Percentiles rank a stretch among this genome's conserved stretches.
Conservation (phyloP, 2,113 vertebrate genomes). For the Tonatia bakeri region DNA sequence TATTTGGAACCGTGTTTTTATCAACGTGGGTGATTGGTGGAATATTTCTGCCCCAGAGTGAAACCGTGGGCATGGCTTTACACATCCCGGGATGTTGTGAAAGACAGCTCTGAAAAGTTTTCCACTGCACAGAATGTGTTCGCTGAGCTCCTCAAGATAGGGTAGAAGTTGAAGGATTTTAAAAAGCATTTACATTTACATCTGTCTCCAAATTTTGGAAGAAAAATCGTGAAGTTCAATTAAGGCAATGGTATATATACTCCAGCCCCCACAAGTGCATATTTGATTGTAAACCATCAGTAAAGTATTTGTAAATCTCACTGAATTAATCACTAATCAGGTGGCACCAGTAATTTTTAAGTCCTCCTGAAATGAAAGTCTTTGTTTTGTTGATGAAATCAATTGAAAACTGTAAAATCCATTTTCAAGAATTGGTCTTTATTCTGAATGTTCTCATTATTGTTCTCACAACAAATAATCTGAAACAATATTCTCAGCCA, state of each 20-base stretch:
- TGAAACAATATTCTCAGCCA: slow-evolving; percentile 2
- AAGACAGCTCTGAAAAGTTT: slow-evolving; percentile 17
- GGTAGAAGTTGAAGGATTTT: not conserved
- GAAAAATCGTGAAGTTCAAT: not conserved
- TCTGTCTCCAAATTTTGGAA: not conserved
- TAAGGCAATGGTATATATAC: not conserved
- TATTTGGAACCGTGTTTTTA: slow-evolving; percentile 18
- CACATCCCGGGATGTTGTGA: not conserved
- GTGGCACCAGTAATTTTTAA: not conserved
- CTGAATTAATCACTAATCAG: not conserved
- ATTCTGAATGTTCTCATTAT: not conserved
- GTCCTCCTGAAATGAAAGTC: not conserved
- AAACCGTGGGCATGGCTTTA: not conserved
- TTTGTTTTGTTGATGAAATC: slow-evolving; percentile 7
- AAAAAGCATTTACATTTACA: not conserved
- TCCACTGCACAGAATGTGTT: not conserved
- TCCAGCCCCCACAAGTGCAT: not conserved
- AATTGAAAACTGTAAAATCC: not conserved
- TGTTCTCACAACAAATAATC: slow-evolving; percentile 16
- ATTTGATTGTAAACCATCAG: not conserved
- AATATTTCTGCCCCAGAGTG: not conserved
- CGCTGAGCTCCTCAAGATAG: not conserved
- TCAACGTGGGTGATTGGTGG: not conserved
- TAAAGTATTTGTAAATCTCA: not conserved
- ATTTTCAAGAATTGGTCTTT: slow-evolving; percentile 11